Evolutionary conservation across 2,888 invertebrate species (phyloP).

Genomic region (Agriopis marginaria): DNA sequence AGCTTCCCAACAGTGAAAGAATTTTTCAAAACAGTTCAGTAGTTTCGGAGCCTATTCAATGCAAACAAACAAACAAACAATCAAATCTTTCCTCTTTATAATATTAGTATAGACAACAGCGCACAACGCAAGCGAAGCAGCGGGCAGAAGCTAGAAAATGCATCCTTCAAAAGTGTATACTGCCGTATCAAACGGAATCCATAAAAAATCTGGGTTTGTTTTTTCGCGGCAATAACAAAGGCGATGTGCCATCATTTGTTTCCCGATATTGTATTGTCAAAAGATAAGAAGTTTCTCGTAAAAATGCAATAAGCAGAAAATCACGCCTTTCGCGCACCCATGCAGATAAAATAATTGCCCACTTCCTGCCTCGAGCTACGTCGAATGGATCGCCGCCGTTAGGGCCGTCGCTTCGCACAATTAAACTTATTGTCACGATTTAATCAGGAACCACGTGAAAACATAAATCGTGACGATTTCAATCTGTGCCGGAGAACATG

Average conservation of each 20-base stretch:
- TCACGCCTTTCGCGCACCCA: slow-evolving; percentile 9
- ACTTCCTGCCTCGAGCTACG: slow-evolving; percentile 4
- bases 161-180: neutral
- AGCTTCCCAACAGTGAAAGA: no score
- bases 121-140: no score
- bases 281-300: slow-evolving; percentile 1
- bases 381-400: neutral
- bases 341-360: slow-evolving; percentile 15
- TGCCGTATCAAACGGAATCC: neutral
- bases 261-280: neutral
- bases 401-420: slow-evolving; percentile 8
- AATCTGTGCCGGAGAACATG: slow-evolving; percentile 2
- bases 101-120: no score
- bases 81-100: no score
- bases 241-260: neutral
- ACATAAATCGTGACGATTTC: slow-evolving; percentile 14
- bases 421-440: slow-evolving; percentile 20
- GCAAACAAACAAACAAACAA: no score
- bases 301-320: slow-evolving; percentile 10
- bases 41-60: no score
- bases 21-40: no score
- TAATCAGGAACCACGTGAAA: slow-evolving; percentile 5
- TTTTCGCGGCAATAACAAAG: neutral
- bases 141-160: neutral
- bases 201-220: neutral